phyloP scores from a whole-genome alignment of 2,888 invertebrate species.

The Alentia gelatinosa region DNA sequence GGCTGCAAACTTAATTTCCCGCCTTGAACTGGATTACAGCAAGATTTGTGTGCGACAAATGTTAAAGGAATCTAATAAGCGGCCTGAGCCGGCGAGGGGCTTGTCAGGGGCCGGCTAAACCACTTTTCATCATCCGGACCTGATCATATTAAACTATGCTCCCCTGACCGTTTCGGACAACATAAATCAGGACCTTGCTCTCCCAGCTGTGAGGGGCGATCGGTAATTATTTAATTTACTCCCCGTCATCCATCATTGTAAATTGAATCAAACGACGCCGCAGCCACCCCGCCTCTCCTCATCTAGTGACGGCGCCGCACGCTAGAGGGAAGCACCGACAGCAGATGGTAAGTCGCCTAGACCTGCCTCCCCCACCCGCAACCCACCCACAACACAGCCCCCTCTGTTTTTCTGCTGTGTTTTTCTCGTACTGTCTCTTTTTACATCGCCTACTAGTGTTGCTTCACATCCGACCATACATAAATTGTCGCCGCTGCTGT shows the following conservation, averaged over 20 bases:
- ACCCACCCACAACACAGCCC: neutral
- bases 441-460: neutral
- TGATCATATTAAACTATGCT: constrained; percentile 52
- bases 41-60: constrained; percentile 43
- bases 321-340: constrained; percentile 4
- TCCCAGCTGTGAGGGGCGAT: constrained; percentile 44
- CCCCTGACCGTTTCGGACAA: constrained; percentile 6
- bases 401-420: neutral
- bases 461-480: neutral
- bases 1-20: constrained; percentile 44
- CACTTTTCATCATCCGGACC: constrained; percentile 45
- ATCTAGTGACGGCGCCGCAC: neutral
- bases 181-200: constrained; percentile 53
- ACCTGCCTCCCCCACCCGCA: neutral
- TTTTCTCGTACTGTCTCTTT: too few species aligned
- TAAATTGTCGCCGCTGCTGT: neutral
- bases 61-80: constrained; percentile 43
- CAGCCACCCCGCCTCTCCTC: neutral
- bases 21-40: constrained; percentile 53
- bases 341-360: constrained; percentile 14
- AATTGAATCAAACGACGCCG: constrained; percentile 51
- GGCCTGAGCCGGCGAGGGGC: neutral
- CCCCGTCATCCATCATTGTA: constrained; percentile 40
- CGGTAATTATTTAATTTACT: constrained; percentile 55
- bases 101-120: constrained; percentile 44